Percentiles rank a stretch among this genome's conserved stretches.
phyloP scores from a whole-genome alignment of 2,888 invertebrate genomes.

The Gymnocheta viridis region DNA sequence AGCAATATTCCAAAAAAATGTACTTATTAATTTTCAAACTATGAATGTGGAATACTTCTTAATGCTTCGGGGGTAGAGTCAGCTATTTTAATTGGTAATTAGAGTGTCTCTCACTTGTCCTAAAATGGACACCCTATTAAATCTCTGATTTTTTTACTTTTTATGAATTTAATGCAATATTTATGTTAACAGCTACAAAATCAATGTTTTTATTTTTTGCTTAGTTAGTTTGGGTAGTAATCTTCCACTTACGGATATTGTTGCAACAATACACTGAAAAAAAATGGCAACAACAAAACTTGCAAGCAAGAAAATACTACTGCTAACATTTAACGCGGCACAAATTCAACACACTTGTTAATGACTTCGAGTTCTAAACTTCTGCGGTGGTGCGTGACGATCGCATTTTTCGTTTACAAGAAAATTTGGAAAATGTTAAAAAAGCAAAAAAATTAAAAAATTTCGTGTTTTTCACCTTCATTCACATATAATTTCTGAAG shows the following conservation, averaged over 20 bases:
- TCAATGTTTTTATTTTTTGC: slow-evolving; percentile 10
- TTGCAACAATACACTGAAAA: slow-evolving; percentile 5
- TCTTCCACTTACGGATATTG: not conserved
- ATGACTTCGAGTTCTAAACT: too few species aligned
- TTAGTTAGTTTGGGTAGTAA: slow-evolving; percentile 18
- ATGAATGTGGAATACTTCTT: not conserved
- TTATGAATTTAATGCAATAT: slow-evolving; percentile 11
- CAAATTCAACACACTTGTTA: too few species aligned
- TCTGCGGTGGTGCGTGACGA: too few species aligned
- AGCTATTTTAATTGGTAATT: slow-evolving; percentile 8
- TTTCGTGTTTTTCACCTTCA: too few species aligned
- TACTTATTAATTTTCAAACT: not conserved
- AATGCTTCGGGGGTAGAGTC: slow-evolving; percentile 15
- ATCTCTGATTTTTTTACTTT: slow-evolving; percentile 5
- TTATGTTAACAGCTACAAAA: slow-evolving; percentile 4
- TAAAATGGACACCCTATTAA: slow-evolving; percentile 1
- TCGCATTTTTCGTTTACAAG: too few species aligned
- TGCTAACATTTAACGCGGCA: too few species aligned
- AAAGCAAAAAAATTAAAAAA: too few species aligned
- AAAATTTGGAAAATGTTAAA: too few species aligned
- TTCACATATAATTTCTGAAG: too few species aligned
- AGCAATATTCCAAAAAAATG: not conserved
- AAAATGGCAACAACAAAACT: slow-evolving; percentile 1
- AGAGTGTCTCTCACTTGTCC: slow-evolving; percentile 9
- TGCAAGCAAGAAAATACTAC: too few species aligned